A percentile compares a stretch with the other conserved stretches of the same genome.
phyloP scores from a whole-genome alignment of 2,113 vertebrate genomes.

The Piaya cayana region DNA sequence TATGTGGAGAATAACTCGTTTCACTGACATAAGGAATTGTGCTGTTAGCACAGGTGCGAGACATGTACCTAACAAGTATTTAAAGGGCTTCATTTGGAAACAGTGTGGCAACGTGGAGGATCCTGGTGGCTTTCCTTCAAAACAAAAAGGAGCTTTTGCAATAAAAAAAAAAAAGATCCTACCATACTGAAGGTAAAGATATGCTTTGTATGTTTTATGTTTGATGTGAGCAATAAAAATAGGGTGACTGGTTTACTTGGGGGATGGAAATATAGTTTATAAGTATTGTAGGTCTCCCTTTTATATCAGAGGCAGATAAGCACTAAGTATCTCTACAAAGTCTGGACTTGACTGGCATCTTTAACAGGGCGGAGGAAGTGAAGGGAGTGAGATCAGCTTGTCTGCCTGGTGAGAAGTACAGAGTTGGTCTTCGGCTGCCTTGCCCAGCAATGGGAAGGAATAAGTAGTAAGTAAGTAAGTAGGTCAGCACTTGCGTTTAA shows the following conservation, averaged over 20 bases:
- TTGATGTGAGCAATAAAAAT: neutral
- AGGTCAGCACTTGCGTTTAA: neutral
- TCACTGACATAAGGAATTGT: neutral
- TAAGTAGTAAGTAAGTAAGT: neutral
- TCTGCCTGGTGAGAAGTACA: neutral
- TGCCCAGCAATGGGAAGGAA: neutral
- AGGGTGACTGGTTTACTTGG: neutral
- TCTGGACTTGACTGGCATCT: neutral
- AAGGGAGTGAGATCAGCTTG: neutral
- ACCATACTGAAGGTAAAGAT: neutral
- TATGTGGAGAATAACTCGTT: neutral
- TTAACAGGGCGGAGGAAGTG: neutral
- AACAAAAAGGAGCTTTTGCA: neutral
- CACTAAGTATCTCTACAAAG: neutral
- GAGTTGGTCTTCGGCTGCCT: neutral
- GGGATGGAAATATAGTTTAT: neutral
- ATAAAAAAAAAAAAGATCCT: neutral
- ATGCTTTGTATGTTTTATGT: neutral
- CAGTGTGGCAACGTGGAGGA: neutral
- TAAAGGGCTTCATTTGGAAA: neutral
- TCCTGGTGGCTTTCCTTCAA: neutral
- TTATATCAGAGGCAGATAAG: neutral
- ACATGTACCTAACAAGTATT: neutral
- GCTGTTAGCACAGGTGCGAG: neutral
- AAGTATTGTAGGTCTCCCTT: neutral